Conservation (phyloP, 1,140 invertebrate species). For the Euwallacea similis region DNA sequence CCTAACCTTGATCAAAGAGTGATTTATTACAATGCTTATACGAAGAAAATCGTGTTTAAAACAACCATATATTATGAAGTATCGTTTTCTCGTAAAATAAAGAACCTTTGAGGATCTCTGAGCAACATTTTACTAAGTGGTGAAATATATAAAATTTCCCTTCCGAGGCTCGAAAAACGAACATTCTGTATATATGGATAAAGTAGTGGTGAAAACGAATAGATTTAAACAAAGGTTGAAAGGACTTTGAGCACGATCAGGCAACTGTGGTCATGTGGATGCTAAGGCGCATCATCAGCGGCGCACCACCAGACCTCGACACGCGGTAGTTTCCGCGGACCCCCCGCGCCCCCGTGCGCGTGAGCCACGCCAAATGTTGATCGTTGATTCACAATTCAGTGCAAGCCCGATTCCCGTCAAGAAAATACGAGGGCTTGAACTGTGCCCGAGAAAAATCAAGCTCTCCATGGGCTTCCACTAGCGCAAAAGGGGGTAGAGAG, state of each 20-base stretch:
- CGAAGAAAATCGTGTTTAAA: no score
- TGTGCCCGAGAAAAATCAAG: not conserved
- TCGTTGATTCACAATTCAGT: conserved; percentile 27
- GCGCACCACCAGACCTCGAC: conserved; percentile 37
- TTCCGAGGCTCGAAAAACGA: no score
- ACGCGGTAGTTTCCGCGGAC: conserved; percentile 13
- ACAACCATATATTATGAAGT: no score
- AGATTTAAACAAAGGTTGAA: no score
- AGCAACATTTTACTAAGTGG: no score
- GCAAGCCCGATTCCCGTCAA: conserved; percentile 16
- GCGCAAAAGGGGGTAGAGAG: not conserved
- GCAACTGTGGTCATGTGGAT: not conserved
- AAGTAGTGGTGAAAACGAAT: no score
- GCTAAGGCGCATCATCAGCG: conserved; percentile 14
- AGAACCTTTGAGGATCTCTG: no score
- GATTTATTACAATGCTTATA: no score
- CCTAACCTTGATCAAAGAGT: no score
- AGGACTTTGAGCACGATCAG: not conserved
- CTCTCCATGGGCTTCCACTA: conserved; percentile 21
- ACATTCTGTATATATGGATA: no score
- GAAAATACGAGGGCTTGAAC: conserved; percentile 15
- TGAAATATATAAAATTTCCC: no score
- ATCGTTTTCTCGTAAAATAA: no score
- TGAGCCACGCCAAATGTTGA: conserved; percentile 34
- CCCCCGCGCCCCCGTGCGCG: conserved; percentile 17